A percentile compares a stretch with the other conserved stretches of the same genome.
These are phyloP conservation scores for Sialia sialis DNA, from an alignment of 2,113 vertebrate genomes.

Conservation along the genomic window DNA sequence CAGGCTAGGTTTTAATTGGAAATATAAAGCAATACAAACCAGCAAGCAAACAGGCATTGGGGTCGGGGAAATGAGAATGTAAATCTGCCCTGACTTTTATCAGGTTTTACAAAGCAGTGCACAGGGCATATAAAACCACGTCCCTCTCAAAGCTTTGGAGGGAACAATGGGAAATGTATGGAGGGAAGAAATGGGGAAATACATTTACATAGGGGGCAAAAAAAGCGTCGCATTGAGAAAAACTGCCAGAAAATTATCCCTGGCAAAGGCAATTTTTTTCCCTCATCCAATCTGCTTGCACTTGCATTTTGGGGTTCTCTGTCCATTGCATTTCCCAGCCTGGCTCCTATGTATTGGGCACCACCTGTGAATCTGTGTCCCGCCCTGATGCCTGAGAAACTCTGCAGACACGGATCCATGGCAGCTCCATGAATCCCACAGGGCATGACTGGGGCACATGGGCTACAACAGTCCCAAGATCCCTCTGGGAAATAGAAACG, in stretches of 20 bases:
- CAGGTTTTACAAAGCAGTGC: background rate
- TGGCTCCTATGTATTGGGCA: accelerated
- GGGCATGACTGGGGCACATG: accelerated
- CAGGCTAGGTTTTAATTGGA: background rate
- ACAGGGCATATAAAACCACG: background rate
- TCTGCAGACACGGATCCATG: background rate
- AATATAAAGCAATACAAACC: background rate
- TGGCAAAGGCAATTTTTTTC: background rate
- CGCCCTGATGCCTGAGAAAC: accelerated
- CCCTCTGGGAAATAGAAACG: background rate
- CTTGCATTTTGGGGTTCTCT: background rate
- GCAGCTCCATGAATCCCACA: background rate
- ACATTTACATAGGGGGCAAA: accelerated
- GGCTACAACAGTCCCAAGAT: background rate
- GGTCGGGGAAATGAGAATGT: background rate
- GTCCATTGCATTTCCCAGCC: background rate
- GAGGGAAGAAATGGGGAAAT: background rate
- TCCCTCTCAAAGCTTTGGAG: background rate
- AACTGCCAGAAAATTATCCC: background rate
- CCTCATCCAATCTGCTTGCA: background rate
- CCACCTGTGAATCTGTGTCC: background rate
- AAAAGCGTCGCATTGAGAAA: background rate
- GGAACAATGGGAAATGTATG: background rate
- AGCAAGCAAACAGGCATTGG: background rate
- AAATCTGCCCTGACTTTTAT: background rate